These are phyloP conservation scores for Trissonchulus latispiculum DNA, from an alignment of 2,888 invertebrate species.

Conservation along the genomic window DNA sequence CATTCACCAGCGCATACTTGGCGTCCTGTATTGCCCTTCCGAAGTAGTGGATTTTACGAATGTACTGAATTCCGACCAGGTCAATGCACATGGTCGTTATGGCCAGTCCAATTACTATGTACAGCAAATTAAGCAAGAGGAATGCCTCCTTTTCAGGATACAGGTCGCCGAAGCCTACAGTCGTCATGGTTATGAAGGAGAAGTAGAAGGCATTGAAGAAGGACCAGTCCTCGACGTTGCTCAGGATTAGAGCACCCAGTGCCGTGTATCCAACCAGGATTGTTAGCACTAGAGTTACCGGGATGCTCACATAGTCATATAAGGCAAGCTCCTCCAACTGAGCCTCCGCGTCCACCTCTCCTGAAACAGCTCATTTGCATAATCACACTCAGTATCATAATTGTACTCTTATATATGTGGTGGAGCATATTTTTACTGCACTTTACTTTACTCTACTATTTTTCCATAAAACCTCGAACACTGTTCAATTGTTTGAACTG, in stretches of 20 bases:
- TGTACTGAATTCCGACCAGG: constrained; percentile 43
- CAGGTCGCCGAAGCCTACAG: constrained; percentile 42
- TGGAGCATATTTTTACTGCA: too few species aligned
- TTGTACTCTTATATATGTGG: too few species aligned
- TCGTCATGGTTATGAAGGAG: constrained; percentile 67
- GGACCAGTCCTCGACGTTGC: constrained; percentile 83
- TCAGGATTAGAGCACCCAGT: constrained; percentile 80
- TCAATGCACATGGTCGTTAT: constrained; percentile 45
- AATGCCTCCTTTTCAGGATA: constrained; percentile 39
- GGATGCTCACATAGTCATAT: constrained; percentile 60
- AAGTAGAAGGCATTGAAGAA: constrained; percentile 86
- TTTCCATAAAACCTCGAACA: too few species aligned
- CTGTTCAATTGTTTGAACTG: too few species aligned
- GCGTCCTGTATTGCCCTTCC: constrained; percentile 41
- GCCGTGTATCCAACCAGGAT: constrained; percentile 78
- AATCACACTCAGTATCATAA: too few species aligned
- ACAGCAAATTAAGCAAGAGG: constrained; percentile 40
- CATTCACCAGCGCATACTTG: constrained; percentile 41
- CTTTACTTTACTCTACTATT: too few species aligned
- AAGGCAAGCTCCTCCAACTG: constrained; percentile 27
- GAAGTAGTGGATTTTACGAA: constrained; percentile 43
- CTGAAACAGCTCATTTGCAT: too few species aligned
- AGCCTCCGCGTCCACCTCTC: constrained; percentile 1
- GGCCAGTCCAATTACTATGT: constrained; percentile 41
- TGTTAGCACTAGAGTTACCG: constrained; percentile 72